Evolutionary conservation across 23 tunicate genomes (phyloP).

Genomic region (Pegea sp.): DNA sequence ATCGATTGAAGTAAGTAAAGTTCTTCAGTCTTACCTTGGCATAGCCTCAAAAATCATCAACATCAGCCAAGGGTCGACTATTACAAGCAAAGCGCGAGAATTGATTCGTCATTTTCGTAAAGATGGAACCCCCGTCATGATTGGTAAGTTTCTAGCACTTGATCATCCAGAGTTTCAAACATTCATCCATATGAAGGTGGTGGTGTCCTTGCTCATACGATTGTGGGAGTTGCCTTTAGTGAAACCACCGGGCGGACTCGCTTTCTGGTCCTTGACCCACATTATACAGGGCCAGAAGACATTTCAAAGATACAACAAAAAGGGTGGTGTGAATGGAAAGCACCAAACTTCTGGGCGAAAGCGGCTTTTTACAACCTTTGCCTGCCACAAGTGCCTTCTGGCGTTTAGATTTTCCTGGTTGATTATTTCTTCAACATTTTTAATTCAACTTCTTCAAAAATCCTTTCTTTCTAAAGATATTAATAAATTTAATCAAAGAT

Average conservation of each 20-base stretch:
- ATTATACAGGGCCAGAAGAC: slow-evolving; percentile 71
- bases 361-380: slow-evolving; percentile 91
- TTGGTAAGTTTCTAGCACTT: slow-evolving; percentile 21
- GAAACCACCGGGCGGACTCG: slow-evolving; percentile 45
- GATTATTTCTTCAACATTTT: too few relatives aligned
- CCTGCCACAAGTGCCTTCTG: slow-evolving; percentile 44
- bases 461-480: too few relatives aligned
- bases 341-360: slow-evolving; percentile 54
- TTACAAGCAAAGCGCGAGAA: slow-evolving; percentile 48
- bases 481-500: too few relatives aligned
- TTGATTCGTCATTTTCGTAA: slow-evolving; percentile 51
- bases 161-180: background rate
- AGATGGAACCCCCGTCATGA: slow-evolving; percentile 94
- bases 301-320: slow-evolving; percentile 19
- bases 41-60: slow-evolving; percentile 55
- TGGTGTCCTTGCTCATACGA: slow-evolving; percentile 95
- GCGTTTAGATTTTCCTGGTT: too few relatives aligned
- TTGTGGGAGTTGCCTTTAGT: slow-evolving; percentile 83
- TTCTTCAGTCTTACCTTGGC: slow-evolving; percentile 33
- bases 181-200: slow-evolving; percentile 28
- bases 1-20: slow-evolving; percentile 52
- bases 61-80: slow-evolving; percentile 62
- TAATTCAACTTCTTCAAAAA: too few relatives aligned
- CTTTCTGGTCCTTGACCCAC: slow-evolving; percentile 91
- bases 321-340: slow-evolving; percentile 96